Evolutionary conservation across 2,888 invertebrate species (phyloP), one percentile per base, ranked within the genome.

Genomic region (Yponomeuta plumbellus): DNA sequence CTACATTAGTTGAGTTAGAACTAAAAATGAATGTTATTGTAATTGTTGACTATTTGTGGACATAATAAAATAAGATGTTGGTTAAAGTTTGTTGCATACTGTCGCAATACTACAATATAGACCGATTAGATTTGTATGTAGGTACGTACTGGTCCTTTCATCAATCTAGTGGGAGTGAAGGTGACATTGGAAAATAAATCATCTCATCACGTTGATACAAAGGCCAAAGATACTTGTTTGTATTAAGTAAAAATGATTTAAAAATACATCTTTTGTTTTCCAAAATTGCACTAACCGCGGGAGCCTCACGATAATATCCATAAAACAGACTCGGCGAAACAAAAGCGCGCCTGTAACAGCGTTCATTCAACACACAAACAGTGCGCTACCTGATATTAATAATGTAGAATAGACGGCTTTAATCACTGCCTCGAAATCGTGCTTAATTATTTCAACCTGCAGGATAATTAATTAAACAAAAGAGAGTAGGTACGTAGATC

Each of bases 401-500:
- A 82, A 81, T 81, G 81, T 77, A 79, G 76, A 79, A 67, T 61
- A 64, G 73, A 72, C 71, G 74, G 74, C 73, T 81, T 80, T 80
- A 84, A 87, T 86, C 81, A 80, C 78, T 72, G 80, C 79, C 75
- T 80, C 80, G 78, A 81, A 84, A 81, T 84, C 70, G 73, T 80
- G 83, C 81, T 81, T 86, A 87, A 89, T 88, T 87, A 88, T 87
- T 86, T 78, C 78, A 78, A 83, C 81, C 82, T 52, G 81, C 79
- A 74, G 80, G 81, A 84, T 89, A 88, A 88, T 88, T 88, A 86
- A 87, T 86, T 83, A 81, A 80, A 88, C 86, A 88, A 88, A 86
- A 86, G 85, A 78, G 77, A 76, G 80, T 79, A 79, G 17, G 34
- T 34, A 26, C n/a, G 44, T 44, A 52, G 77, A 75, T 78, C 71